Evolutionary conservation across 2,888 invertebrate species (phyloP).

Genomic region (Eilema griseolum): DNA sequence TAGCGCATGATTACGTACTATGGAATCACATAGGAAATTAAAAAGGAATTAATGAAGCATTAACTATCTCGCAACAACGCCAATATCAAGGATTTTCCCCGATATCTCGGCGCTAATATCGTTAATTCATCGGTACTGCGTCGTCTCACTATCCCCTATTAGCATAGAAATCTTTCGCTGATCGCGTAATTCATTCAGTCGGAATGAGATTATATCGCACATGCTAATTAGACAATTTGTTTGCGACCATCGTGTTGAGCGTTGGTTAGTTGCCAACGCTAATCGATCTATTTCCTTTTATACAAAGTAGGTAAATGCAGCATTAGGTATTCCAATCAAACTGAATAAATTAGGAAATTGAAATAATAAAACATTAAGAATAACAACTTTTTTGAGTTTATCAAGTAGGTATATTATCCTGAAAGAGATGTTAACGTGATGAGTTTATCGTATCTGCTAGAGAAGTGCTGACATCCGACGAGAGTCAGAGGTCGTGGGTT

Average conservation of each 20-base stretch:
- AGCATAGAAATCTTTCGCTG: background rate
- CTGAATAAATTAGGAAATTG: no score
- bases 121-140: background rate
- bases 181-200: slow-evolving; percentile 8
- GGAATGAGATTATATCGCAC: slow-evolving; percentile 9
- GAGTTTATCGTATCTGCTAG: no score
- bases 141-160: slow-evolving; percentile 1
- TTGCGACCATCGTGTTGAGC: slow-evolving; percentile 12
- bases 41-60: no score
- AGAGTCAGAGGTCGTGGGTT: no score
- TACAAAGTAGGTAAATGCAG: background rate
- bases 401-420: no score
- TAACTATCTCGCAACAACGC: background rate
- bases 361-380: background rate
- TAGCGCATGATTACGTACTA: no score
- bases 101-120: background rate
- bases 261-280: background rate
- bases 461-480: no score
- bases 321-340: background rate
- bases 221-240: slow-evolving; percentile 18
- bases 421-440: no score
- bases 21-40: no score
- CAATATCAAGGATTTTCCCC: background rate
- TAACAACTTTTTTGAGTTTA: no score
- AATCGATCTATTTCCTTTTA: background rate